phyloP scores from a whole-genome alignment of 2,113 vertebrate species.

The Aythya baeri region DNA sequence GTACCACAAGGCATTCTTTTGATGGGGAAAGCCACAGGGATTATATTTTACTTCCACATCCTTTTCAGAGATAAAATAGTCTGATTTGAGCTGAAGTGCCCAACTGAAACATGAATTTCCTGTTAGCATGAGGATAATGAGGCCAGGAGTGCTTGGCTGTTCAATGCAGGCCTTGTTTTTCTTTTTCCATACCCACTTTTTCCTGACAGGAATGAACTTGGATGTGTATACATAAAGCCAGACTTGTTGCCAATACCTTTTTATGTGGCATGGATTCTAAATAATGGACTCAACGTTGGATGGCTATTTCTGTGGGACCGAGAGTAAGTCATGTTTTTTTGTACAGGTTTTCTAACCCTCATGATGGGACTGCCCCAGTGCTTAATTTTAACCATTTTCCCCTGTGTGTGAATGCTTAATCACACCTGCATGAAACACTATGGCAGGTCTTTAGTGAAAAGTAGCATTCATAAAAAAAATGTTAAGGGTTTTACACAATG shows the following conservation, averaged over 20 bases:
- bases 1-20: neutral
- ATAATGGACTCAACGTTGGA: slow-evolving; percentile 66
- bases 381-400: neutral
- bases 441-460: neutral
- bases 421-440: neutral
- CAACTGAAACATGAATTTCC: neutral
- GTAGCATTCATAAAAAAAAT: neutral
- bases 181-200: neutral
- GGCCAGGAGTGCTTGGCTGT: neutral
- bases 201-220: slow-evolving; percentile 55
- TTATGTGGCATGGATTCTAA: slow-evolving; percentile 60
- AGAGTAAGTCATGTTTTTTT: slow-evolving; percentile 59
- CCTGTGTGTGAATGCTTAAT: neutral
- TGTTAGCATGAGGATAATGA: neutral
- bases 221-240: slow-evolving; percentile 51
- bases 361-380: neutral
- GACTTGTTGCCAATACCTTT: slow-evolving; percentile 57
- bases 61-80: neutral
- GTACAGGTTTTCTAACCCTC: neutral
- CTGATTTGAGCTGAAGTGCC: neutral
- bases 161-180: neutral
- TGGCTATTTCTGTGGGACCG: slow-evolving; percentile 75
- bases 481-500: neutral
- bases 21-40: neutral
- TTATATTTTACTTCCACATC: neutral